phyloP scores from a whole-genome alignment of 2,797 vertebrate species.

The Mus spretus region DNA sequence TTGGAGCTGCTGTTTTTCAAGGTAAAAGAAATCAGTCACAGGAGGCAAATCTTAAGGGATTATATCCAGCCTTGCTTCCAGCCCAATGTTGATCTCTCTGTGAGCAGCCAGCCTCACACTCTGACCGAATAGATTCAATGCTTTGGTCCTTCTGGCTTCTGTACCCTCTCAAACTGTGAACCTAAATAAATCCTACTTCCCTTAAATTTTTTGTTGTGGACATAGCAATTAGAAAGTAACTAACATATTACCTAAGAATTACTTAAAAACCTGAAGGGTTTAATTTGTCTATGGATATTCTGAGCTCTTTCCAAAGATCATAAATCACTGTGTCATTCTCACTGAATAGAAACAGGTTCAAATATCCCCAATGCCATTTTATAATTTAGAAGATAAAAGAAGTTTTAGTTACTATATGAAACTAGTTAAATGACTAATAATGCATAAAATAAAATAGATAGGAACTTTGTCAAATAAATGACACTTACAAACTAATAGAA shows the following conservation, averaged over 20 bases:
- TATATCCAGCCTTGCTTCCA: background rate
- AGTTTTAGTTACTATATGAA: background rate
- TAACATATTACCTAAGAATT: background rate
- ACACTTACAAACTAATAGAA: constrained; percentile 19
- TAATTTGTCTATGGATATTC: background rate
- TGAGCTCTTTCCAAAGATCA: background rate
- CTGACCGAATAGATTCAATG: background rate
- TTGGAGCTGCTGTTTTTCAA: background rate
- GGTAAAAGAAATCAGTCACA: background rate
- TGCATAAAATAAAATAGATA: constrained; percentile 25
- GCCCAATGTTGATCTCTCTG: background rate
- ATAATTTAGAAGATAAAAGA: background rate
- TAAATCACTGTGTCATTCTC: background rate
- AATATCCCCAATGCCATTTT: background rate
- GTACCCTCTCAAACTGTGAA: background rate
- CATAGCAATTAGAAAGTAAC: background rate
- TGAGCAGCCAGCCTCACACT: background rate
- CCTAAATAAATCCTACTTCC: background rate
- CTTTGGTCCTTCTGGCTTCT: background rate
- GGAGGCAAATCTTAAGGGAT: no score
- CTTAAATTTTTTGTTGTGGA: no score
- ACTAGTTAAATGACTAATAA: background rate
- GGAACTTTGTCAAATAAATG: background rate
- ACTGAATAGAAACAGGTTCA: constrained; percentile 15
- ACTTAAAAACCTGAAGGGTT: background rate